Percentiles rank a stretch among this genome's conserved stretches.
Conservation (phyloP, 2,797 vertebrate species). For the Tinamus major region DNA sequence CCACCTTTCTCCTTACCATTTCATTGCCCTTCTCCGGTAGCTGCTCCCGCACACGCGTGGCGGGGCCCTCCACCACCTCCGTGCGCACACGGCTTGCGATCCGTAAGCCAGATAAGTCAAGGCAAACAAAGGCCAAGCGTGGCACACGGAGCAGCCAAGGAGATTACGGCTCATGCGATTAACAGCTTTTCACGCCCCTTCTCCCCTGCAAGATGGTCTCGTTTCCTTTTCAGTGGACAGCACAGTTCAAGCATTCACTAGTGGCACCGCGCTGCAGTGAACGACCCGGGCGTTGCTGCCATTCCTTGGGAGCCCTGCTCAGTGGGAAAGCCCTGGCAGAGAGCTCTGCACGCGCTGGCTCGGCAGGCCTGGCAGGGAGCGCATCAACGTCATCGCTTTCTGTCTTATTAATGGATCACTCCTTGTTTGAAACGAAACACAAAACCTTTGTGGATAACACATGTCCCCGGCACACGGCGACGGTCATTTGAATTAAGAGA, state of each 20-base stretch:
- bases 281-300: conserved; percentile 8
- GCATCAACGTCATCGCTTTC: background rate
- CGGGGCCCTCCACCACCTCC: conserved; percentile 51
- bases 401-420: conserved; percentile 45
- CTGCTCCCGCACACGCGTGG: conserved; percentile 28
- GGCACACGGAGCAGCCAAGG: conserved; percentile 61
- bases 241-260: conserved; percentile 65
- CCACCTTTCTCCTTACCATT: conserved; percentile 40
- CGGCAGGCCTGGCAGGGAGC: background rate
- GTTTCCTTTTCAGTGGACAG: conserved; percentile 69
- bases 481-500: background rate
- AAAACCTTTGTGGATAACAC: conserved; percentile 8
- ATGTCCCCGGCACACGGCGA: rapidly evolving
- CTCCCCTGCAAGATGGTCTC: conserved; percentile 60
- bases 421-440: background rate
- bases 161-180: conserved; percentile 74
- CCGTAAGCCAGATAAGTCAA: conserved; percentile 70
- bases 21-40: conserved; percentile 56
- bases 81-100: conserved; percentile 29
- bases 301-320: background rate
- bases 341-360: background rate
- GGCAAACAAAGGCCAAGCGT: conserved; percentile 73
- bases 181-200: conserved; percentile 64
- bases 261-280: conserved; percentile 45
- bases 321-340: background rate